Evolutionary conservation across 23 tunicate genomes (phyloP).

Genomic region (Trididemnum nubilum): DNA sequence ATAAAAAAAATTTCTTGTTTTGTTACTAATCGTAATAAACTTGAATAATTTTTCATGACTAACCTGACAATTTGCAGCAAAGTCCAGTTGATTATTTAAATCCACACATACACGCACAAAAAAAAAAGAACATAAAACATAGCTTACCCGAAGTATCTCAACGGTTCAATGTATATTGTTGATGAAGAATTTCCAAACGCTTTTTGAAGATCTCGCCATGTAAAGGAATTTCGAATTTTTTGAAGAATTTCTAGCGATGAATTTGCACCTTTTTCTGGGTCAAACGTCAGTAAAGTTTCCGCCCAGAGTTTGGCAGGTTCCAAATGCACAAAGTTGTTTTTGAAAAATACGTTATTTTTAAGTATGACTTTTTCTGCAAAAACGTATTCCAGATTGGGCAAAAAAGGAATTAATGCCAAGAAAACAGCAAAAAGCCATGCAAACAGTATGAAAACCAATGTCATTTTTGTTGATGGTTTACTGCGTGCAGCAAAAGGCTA

Average conservation of each 20-base stretch:
- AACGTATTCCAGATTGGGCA: not conserved
- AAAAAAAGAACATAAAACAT: too few relatives aligned
- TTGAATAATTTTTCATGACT: too few relatives aligned
- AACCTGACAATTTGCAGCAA: too few relatives aligned
- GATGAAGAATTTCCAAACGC: not conserved
- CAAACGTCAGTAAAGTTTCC: not conserved
- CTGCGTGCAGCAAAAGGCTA: not conserved
- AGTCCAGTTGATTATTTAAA: too few relatives aligned
- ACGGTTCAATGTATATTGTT: not conserved
- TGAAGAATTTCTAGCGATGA: not conserved
- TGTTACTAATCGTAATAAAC: too few relatives aligned
- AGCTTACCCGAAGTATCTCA: constrained; percentile 11
- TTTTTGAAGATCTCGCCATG: not conserved
- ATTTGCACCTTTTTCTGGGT: not conserved
- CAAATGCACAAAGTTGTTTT: not conserved
- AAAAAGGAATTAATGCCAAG: not conserved
- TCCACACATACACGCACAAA: too few relatives aligned
- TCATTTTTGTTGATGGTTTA: not conserved
- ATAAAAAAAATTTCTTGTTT: too few relatives aligned
- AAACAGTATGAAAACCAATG: not conserved
- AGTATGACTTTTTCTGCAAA: not conserved
- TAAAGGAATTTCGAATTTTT: not conserved
- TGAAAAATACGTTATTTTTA: not conserved
- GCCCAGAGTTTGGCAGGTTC: not conserved
- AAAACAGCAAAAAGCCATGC: constrained; percentile 4